Conservation (phyloP, 2,888 invertebrate genomes). For the Andrena praecox region DNA sequence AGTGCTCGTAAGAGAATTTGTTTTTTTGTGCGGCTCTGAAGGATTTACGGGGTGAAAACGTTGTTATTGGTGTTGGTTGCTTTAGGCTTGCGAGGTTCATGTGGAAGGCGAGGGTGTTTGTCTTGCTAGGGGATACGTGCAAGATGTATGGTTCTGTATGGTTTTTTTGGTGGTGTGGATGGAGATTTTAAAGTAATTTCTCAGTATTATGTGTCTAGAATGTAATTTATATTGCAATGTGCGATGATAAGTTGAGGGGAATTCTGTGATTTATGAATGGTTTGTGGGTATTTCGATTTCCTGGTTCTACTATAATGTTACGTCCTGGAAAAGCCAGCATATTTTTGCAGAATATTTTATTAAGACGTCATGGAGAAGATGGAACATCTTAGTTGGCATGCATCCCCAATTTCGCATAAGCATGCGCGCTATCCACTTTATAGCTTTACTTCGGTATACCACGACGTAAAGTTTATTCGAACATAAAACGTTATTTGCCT, state of each 20-base stretch:
- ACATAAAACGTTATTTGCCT: conserved; percentile 19
- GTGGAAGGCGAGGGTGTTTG: neutral
- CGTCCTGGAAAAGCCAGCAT: neutral
- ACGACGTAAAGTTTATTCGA: conserved; percentile 27
- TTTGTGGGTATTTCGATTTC: neutral
- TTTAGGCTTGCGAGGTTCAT: neutral
- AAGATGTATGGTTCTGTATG: neutral
- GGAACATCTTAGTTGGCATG: neutral
- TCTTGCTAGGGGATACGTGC: neutral
- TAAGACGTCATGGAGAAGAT: neutral
- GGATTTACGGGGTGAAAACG: neutral
- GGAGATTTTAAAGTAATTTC: too few species aligned
- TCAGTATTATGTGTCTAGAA: too few species aligned
- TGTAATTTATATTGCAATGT: too few species aligned
- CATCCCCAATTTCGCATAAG: conserved; percentile 6
- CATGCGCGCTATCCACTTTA: neutral
- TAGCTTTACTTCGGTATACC: neutral
- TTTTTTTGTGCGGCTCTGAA: neutral
- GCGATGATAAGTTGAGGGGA: too few species aligned
- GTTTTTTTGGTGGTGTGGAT: neutral
- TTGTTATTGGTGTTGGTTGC: too few species aligned
- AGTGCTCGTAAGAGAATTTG: neutral
- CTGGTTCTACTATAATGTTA: neutral
- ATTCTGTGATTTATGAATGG: neutral
- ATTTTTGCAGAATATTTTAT: neutral